These are phyloP conservation scores for Hemaris fuciformis DNA, from an alignment of 2,888 invertebrate species.

Conservation along the genomic window DNA sequence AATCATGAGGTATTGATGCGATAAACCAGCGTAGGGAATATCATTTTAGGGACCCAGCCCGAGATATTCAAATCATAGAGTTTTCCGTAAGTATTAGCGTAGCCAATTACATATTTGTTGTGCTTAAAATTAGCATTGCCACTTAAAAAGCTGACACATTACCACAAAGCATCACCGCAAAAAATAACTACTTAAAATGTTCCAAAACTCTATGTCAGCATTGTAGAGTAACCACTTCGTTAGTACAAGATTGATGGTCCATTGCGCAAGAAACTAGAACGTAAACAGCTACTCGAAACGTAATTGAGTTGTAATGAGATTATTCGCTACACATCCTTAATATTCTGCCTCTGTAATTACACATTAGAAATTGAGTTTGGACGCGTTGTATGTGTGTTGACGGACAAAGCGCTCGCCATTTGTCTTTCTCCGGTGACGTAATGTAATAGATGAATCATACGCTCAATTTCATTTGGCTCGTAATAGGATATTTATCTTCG, in stretches of 20 bases:
- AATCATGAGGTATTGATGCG: too few species aligned
- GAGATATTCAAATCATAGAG: too few species aligned
- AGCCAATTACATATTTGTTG: too few species aligned
- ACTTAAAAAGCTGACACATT: too few species aligned
- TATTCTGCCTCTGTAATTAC: neutral
- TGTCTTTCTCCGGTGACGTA: neutral
- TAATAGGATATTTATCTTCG: neutral
- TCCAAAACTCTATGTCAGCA: neutral
- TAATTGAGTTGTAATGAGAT: conserved; percentile 7
- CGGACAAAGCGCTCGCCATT: neutral
- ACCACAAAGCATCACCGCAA: too few species aligned
- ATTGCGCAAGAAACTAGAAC: conserved; percentile 19
- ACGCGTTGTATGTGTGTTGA: neutral
- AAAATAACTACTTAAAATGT: neutral
- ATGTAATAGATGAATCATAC: neutral
- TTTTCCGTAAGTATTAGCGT: too few species aligned
- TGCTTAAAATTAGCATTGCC: too few species aligned
- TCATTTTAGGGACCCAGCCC: too few species aligned
- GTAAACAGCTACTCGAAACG: neutral
- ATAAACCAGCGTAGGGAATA: too few species aligned
- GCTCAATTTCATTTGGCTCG: too few species aligned
- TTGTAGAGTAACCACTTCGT: neutral
- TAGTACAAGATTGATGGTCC: neutral
- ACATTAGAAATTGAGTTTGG: neutral
- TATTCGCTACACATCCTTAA: conserved; percentile 1